Evolutionary conservation across 2,797 vertebrate species (phyloP).

Genomic region (Dendrocincla tyrannina): DNA sequence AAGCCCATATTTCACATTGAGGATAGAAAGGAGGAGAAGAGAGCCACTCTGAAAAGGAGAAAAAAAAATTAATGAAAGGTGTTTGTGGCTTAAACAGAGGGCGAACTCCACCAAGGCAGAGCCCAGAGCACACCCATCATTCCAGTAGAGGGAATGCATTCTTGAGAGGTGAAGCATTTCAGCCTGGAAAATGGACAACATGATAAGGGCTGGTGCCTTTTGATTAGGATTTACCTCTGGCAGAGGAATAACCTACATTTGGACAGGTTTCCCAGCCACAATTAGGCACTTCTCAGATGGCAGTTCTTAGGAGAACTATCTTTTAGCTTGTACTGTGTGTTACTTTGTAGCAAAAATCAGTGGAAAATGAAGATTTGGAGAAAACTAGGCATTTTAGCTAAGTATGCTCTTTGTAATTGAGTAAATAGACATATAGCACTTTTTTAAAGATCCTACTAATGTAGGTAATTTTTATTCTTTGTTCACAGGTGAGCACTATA

Average conservation of each 20-base stretch:
- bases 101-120: neutral
- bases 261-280: neutral
- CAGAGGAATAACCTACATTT: neutral
- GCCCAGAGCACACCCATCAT: neutral
- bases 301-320: neutral
- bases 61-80: neutral
- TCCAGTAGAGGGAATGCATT: slow-evolving; percentile 2
- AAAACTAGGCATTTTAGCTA: neutral
- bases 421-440: neutral
- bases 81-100: neutral
- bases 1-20: neutral
- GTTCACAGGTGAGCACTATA: neutral
- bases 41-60: neutral
- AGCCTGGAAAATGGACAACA: neutral
- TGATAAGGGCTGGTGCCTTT: neutral
- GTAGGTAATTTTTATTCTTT: neutral
- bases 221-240: neutral
- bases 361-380: neutral
- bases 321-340: neutral
- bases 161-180: slow-evolving; percentile 18
- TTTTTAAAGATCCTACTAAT: neutral
- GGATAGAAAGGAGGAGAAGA: neutral
- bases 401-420: neutral
- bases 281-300: neutral
- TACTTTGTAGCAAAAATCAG: neutral